phyloP scores from a whole-genome alignment of 2,113 vertebrate species.

The Tetrao urogallus region DNA sequence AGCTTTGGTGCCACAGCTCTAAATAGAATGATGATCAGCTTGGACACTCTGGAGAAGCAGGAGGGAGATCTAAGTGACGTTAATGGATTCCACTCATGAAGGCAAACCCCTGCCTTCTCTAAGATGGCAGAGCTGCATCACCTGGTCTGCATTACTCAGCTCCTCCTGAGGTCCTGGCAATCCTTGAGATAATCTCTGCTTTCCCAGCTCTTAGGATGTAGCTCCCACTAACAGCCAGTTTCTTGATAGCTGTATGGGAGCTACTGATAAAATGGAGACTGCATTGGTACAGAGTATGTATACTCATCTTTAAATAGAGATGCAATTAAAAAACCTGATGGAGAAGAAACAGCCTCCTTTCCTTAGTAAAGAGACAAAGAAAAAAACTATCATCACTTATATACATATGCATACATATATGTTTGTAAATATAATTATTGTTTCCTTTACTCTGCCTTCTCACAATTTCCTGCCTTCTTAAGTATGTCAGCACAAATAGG shows the following conservation, averaged over 20 bases:
- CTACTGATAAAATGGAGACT: not conserved
- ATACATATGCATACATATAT: not conserved
- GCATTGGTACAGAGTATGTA: not conserved
- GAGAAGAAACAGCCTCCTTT: not conserved
- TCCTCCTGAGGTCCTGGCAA: not conserved
- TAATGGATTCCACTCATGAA: not conserved
- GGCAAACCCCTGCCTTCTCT: not conserved
- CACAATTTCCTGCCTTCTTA: not conserved
- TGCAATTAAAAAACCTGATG: not conserved
- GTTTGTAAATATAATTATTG: accelerated
- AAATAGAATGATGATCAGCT: not conserved
- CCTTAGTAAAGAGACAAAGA: not conserved
- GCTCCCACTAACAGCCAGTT: not conserved
- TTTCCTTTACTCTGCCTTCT: not conserved
- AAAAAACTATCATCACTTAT: not conserved
- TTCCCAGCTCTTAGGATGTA: not conserved
- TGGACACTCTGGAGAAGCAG: not conserved
- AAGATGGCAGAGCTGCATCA: not conserved
- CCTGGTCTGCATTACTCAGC: too few relatives aligned
- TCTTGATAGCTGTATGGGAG: not conserved
- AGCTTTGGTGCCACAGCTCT: not conserved
- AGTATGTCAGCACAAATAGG: not conserved
- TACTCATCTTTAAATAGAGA: not conserved
- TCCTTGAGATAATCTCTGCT: not conserved
- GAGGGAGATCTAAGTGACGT: not conserved